phyloP scores from a whole-genome alignment of 1,140 invertebrate species.

The Papilio polytes region DNA sequence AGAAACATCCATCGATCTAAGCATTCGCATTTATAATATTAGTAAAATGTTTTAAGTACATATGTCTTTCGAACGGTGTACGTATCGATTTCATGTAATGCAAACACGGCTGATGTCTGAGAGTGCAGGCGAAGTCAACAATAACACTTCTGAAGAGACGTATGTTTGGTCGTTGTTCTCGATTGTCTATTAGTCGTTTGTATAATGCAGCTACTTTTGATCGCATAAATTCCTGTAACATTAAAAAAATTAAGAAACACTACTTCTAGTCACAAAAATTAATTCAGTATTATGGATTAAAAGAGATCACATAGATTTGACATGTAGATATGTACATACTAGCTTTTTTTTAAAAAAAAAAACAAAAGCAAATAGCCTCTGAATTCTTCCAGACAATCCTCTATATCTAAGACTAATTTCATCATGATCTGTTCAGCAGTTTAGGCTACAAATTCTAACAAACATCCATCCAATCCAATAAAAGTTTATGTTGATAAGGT shows the following conservation, averaged over 20 bases:
- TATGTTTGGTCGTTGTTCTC: constrained; percentile 53
- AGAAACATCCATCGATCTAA: too few relatives aligned
- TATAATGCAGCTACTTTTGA: constrained; percentile 59
- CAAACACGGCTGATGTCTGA: constrained; percentile 56
- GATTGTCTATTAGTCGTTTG: constrained; percentile 53
- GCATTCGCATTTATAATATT: too few relatives aligned
- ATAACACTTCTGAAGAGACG: constrained; percentile 61
- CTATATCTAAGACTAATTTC: too few relatives aligned
- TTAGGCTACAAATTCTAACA: too few relatives aligned
- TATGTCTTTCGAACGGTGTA: constrained; percentile 40
- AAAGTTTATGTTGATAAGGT: too few relatives aligned
- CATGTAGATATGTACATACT: background rate
- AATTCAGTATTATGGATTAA: background rate
- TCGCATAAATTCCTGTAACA: constrained; percentile 63
- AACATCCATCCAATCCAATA: too few relatives aligned
- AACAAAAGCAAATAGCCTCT: too few relatives aligned
- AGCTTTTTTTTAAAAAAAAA: too few relatives aligned
- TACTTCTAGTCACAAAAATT: background rate
- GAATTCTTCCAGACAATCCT: too few relatives aligned
- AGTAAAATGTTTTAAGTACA: constrained; percentile 42
- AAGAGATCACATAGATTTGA: too few relatives aligned
- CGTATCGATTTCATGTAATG: constrained; percentile 55
- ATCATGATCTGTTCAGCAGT: too few relatives aligned
- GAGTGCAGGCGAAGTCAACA: constrained; percentile 57
- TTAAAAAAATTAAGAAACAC: background rate